Percentiles rank a stretch among this genome's conserved stretches.
Conservation (phyloP, 2,797 vertebrate genomes). For the Falco columbarius region DNA sequence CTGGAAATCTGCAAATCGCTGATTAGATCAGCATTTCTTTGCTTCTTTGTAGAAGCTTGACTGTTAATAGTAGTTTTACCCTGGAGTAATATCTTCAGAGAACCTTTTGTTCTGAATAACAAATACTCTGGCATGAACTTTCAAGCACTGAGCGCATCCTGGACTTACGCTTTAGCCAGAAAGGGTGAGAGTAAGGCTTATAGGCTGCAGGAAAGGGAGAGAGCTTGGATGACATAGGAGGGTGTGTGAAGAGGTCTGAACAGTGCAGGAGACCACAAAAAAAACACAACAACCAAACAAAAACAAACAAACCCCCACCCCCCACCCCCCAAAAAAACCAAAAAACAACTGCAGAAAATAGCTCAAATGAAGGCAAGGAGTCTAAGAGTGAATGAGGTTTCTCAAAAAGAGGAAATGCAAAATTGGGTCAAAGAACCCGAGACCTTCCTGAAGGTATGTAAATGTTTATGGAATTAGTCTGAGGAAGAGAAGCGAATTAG, state of each 20-base stretch:
- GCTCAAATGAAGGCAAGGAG: not conserved
- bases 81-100: not conserved
- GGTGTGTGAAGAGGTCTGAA: not conserved
- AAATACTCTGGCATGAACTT: conserved; percentile 10
- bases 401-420: not conserved
- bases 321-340: too few relatives aligned
- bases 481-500: not conserved
- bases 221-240: not conserved
- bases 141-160: not conserved
- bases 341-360: not conserved
- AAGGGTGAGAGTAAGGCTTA: not conserved
- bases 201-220: not conserved
- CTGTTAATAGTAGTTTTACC: not conserved
- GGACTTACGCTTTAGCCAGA: not conserved
- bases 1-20: not conserved
- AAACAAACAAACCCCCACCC: too few relatives aligned
- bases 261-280: not conserved
- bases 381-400: not conserved
- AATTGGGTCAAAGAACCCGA: not conserved
- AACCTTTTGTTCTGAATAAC: conserved; percentile 11
- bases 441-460: not conserved
- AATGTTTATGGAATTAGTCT: not conserved
- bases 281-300: not conserved
- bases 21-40: conserved; percentile 13
- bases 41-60: conserved; percentile 10